Conservation (phyloP, 2,888 invertebrate genomes). For the Petrolisthes cinctipes region DNA sequence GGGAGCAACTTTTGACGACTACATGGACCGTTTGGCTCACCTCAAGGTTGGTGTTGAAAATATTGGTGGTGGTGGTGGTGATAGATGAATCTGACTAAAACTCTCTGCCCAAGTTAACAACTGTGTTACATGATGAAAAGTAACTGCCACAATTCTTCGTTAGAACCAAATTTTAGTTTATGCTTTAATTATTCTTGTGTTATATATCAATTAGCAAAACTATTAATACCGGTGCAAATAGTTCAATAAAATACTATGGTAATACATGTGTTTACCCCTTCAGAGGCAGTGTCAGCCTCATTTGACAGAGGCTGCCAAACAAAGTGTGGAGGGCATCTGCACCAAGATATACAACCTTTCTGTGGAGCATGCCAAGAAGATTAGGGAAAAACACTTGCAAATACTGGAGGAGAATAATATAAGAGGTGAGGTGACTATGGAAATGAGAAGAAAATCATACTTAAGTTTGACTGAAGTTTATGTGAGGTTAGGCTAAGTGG, state of each 20-base stretch:
- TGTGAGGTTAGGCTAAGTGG: not conserved
- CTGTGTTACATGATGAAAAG: too few species aligned
- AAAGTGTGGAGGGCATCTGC: conserved; percentile 95
- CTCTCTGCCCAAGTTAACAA: not conserved
- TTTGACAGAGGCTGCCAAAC: conserved; percentile 92
- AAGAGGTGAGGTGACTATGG: conserved; percentile 70
- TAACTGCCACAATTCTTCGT: too few species aligned
- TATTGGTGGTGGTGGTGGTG: not conserved
- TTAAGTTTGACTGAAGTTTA: too few species aligned
- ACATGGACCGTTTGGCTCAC: conserved; percentile 89
- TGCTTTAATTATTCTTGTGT: too few species aligned
- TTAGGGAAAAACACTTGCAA: conserved; percentile 86
- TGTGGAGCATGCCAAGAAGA: conserved; percentile 90
- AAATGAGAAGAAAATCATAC: conserved; percentile 17
- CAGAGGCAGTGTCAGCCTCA: conserved; percentile 95
- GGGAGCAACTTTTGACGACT: conserved; percentile 94
- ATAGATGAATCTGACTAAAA: not conserved
- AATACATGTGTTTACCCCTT: not conserved
- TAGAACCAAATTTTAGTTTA: too few species aligned
- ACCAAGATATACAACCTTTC: conserved; percentile 92
- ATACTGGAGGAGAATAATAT: conserved; percentile 90
- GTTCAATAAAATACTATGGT: too few species aligned
- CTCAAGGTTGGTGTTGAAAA: conserved; percentile 75
- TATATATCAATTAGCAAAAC: too few species aligned
- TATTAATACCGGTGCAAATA: too few species aligned